Percentiles rank a stretch among this genome's conserved stretches.
These are phyloP conservation scores for Polyommatus iphigenia DNA, from an alignment of 2,888 invertebrate genomes.

Conservation along the genomic window DNA sequence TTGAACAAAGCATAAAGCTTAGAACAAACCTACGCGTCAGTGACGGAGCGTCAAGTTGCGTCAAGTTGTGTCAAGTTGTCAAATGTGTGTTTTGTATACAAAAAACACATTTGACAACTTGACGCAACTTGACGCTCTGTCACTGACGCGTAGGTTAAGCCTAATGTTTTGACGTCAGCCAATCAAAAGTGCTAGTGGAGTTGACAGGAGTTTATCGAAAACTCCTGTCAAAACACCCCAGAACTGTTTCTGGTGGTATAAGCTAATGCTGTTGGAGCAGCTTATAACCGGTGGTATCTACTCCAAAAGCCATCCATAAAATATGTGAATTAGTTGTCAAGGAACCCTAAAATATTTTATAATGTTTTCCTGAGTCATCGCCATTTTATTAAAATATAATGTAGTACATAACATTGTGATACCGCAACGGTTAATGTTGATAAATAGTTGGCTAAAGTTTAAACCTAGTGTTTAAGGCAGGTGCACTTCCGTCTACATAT, in stretches of 20 bases:
- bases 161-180: neutral
- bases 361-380: neutral
- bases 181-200: neutral
- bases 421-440: slow-evolving; percentile 20
- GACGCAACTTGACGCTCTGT: no score
- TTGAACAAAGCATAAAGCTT: no score
- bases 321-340: neutral
- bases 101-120: no score
- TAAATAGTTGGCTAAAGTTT: slow-evolving; percentile 29
- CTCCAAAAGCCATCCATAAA: neutral
- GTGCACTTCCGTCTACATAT: slow-evolving; percentile 27
- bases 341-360: slow-evolving; percentile 4
- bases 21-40: no score
- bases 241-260: no score
- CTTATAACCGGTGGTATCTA: neutral
- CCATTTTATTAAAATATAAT: slow-evolving; percentile 19
- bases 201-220: no score
- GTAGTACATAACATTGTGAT: neutral
- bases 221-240: no score
- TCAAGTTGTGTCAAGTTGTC: no score
- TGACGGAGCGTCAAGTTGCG: no score
- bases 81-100: no score
- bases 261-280: no score
- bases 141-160: no score
- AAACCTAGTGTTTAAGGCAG: slow-evolving; percentile 30